Conservation (phyloP, 2,797 vertebrate genomes). For the Trichosurus vulpecula region DNA sequence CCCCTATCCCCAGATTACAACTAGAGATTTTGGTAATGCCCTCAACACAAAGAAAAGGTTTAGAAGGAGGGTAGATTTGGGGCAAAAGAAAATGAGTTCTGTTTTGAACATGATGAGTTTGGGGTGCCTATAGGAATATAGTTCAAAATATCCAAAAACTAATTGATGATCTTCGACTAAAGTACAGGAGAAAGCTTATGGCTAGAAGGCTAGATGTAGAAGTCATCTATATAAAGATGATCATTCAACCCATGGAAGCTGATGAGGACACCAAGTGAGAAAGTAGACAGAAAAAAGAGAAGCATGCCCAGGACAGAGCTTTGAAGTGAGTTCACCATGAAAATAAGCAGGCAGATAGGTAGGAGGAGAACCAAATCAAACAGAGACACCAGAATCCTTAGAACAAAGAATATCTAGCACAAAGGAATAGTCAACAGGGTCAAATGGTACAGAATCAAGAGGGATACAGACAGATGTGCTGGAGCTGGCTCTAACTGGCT, state of each 20-base stretch:
- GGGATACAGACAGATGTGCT: not conserved
- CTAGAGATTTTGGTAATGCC: not conserved
- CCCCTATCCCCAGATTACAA: not conserved
- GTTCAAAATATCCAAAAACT: not conserved
- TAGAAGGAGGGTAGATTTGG: not conserved
- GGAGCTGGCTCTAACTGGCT: not conserved
- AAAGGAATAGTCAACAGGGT: not conserved
- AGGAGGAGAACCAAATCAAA: not conserved
- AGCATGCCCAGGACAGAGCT: not conserved
- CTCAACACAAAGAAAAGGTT: too few species aligned
- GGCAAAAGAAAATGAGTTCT: not conserved
- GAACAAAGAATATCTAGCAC: not conserved
- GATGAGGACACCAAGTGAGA: not conserved
- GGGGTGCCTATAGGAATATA: not conserved
- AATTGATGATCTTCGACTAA: not conserved
- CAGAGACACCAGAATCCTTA: not conserved
- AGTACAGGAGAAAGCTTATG: not conserved
- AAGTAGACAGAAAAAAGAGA: not conserved
- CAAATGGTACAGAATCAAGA: not conserved
- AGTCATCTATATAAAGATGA: not conserved
- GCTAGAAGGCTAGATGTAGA: not conserved
- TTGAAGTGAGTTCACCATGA: not conserved
- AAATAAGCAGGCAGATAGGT: not conserved
- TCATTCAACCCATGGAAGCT: not conserved
- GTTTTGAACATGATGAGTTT: not conserved